Base-by-base conservation (phyloP, 2,797 vertebrate species). In the Jordanella pulchra region DNA sequence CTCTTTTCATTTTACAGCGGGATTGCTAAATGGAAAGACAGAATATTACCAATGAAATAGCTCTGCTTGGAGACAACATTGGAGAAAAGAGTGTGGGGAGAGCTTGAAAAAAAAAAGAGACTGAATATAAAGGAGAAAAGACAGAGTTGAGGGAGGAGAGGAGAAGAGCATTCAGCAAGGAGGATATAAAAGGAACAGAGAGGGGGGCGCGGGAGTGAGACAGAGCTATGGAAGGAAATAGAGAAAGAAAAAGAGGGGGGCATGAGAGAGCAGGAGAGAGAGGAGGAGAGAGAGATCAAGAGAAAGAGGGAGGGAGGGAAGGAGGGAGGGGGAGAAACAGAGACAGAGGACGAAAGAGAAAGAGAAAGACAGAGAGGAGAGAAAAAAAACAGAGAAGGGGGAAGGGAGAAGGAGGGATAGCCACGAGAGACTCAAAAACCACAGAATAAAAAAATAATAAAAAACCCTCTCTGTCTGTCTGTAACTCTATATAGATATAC, bases 111-210 rank as follows among this genome's bases (percentile, higher is more conserved):
- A 89, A 93, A 91, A 90, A 90, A 89, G 89, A 87, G 86, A 91
- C 86, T 92, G 93, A 93, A 93, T 93, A 93, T 92, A 93, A 93
- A 93, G 89, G 91, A 93, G 91, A 92, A 92, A 93, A 93, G 91
- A 93, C 91, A 94, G 93, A 94, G 94, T 94, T 92, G 93, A 94
- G 90, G 92, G 92, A 94, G 92, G 92, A 93, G 90, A 93, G 91
- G 92, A 94, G 92, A 93, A 93, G 92, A 94, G 92, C 93, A 94
- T 94, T 94, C 92, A 94, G 91, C 90, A 93, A 93, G 91, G 92
- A 94, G 93, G 93, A 94, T 93, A 94, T 93, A 94, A 94, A 94
- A 94, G 93, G 92, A 94, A 93, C 89, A 90, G 89, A 89, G 91
- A 91, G 91, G 89, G 88, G 90, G 91, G 87, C 79, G 89, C 89